Evolutionary conservation across 2,113 vertebrate species (phyloP).

Genomic region (Tonatia bakeri): DNA sequence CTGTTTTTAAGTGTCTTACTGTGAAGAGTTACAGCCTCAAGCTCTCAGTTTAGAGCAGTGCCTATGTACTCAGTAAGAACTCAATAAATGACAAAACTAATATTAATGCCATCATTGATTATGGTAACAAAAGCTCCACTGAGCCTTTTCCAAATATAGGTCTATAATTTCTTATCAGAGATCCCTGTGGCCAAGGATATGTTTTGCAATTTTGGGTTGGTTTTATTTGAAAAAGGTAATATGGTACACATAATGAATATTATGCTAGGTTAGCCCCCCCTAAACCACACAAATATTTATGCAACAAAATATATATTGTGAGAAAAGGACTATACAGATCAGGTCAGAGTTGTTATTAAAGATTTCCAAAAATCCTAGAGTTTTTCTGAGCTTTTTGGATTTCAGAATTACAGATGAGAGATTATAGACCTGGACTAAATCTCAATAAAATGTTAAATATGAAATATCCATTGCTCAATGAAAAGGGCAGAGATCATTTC

Average conservation of each 20-base stretch:
- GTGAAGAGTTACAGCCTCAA: neutral
- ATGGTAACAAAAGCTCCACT: neutral
- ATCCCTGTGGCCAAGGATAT: neutral
- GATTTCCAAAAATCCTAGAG: neutral
- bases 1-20: neutral
- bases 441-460: constrained; percentile 16
- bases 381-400: neutral
- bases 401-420: neutral
- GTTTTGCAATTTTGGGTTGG: neutral
- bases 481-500: neutral
- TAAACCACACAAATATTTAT: neutral
- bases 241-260: neutral
- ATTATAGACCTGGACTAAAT: neutral
- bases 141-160: constrained; percentile 22
- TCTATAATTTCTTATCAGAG: constrained; percentile 26
- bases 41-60: neutral
- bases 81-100: constrained; percentile 18
- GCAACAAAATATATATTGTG: neutral
- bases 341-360: neutral
- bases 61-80: constrained; percentile 2
- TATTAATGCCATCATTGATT: constrained; percentile 38
- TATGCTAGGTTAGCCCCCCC: neutral
- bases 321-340: neutral
- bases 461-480: neutral
- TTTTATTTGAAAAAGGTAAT: constrained; percentile 15